A percentile compares a stretch with the other conserved stretches of the same genome.
These are phyloP conservation scores for Globicephala melas DNA, from an alignment of 2,113 vertebrate species.

Conservation along the genomic window DNA sequence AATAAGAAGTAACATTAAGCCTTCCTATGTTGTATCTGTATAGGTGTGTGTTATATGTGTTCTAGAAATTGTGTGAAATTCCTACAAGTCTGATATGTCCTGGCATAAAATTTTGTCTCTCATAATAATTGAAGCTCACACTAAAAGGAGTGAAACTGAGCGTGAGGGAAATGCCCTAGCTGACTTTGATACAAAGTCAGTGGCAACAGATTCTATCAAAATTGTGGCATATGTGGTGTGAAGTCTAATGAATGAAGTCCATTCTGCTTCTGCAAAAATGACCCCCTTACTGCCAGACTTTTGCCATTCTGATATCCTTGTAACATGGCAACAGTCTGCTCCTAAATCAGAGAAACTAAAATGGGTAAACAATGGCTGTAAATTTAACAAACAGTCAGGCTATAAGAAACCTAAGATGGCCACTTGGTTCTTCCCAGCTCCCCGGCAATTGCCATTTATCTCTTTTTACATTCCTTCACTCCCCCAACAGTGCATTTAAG, in stretches of 20 bases:
- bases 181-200: background rate
- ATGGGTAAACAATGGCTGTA: too few relatives aligned
- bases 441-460: background rate
- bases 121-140: background rate
- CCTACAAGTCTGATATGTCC: background rate
- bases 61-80: background rate
- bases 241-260: background rate
- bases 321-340: too few relatives aligned
- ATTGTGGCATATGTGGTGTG: background rate
- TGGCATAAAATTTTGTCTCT: background rate
- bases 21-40: background rate
- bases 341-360: too few relatives aligned
- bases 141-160: background rate
- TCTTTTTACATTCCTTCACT: background rate
- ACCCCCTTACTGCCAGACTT: background rate
- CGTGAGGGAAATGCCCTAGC: background rate
- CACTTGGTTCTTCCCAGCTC: background rate
- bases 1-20: background rate
- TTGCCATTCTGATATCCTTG: background rate
- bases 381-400: too few relatives aligned
- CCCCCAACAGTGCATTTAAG: background rate
- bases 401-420: background rate
- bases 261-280: background rate
- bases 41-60: background rate
- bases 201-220: background rate